Conservation (phyloP, 2,797 vertebrate species). For the Chelon labrosus region DNA sequence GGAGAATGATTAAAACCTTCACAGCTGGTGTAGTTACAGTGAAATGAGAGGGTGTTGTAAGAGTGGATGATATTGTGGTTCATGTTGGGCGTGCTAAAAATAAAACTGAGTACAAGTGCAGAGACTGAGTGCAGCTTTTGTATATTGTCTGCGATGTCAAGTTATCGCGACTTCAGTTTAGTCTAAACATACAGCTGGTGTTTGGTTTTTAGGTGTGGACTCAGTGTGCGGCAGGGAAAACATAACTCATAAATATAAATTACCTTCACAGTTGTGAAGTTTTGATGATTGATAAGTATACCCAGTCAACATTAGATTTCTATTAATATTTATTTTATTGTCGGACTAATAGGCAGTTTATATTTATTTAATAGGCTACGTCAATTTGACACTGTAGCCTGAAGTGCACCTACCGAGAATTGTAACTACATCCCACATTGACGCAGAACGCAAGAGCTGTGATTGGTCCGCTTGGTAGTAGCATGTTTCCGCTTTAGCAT, state of each 20-base stretch:
- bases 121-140: background rate
- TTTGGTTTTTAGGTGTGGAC: slow-evolving; percentile 10
- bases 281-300: background rate
- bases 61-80: slow-evolving; percentile 43
- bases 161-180: slow-evolving; percentile 1
- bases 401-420: too few species aligned
- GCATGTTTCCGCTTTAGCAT: too few species aligned
- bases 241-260: background rate
- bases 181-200: slow-evolving; percentile 5
- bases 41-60: slow-evolving; percentile 49
- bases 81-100: slow-evolving; percentile 33
- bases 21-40: slow-evolving; percentile 15
- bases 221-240: background rate
- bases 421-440: too few species aligned
- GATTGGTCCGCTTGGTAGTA: too few species aligned
- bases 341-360: too few species aligned
- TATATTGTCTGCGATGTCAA: background rate
- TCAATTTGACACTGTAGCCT: too few species aligned
- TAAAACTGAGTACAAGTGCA: slow-evolving; percentile 3
- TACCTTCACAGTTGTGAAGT: background rate
- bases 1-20: slow-evolving; percentile 43
- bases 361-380: too few species aligned
- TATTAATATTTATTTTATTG: too few species aligned
- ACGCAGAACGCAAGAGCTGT: too few species aligned
- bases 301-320: background rate